Evolutionary conservation across 37 sponge, comb jelly and placozoan species (phyloP).

Genomic region (Hexactinellida sp.): DNA sequence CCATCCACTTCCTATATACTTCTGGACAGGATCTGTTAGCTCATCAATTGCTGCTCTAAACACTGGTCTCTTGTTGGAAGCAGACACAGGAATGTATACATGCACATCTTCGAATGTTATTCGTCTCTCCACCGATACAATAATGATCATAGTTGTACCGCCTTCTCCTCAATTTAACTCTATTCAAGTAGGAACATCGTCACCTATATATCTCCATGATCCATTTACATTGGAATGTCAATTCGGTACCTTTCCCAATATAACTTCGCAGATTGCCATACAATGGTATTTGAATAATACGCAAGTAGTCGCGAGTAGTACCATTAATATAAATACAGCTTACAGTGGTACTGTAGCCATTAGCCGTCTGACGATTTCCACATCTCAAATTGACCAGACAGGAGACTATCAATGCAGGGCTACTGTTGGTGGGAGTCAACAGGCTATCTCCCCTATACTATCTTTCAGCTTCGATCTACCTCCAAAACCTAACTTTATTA

Average conservation of each 20-base stretch:
- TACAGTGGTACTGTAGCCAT: not conserved
- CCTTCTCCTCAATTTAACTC: slow-evolving; percentile 2
- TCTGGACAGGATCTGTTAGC: not conserved
- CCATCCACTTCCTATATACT: not conserved
- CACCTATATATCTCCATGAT: not conserved
- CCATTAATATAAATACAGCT: not conserved
- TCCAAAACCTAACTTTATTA: not conserved
- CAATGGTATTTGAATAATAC: not conserved
- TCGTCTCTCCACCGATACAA: not conserved
- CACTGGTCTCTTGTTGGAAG: not conserved
- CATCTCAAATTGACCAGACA: not conserved
- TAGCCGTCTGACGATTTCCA: not conserved
- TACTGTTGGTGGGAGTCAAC: not conserved
- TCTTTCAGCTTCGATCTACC: not conserved
- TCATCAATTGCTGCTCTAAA: not conserved
- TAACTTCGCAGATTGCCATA: not conserved
- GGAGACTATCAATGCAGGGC: not conserved
- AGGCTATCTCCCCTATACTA: not conserved
- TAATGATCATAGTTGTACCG: not conserved
- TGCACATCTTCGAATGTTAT: not conserved
- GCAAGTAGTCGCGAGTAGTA: not conserved
- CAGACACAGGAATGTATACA: not conserved
- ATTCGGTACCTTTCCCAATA: not conserved
- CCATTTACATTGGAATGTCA: not conserved
- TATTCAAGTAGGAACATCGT: not conserved